Percentiles rank a stretch among this genome's conserved stretches.
Conservation (phyloP, 2,888 invertebrate genomes). For the Troglohyphantes excavatus region DNA sequence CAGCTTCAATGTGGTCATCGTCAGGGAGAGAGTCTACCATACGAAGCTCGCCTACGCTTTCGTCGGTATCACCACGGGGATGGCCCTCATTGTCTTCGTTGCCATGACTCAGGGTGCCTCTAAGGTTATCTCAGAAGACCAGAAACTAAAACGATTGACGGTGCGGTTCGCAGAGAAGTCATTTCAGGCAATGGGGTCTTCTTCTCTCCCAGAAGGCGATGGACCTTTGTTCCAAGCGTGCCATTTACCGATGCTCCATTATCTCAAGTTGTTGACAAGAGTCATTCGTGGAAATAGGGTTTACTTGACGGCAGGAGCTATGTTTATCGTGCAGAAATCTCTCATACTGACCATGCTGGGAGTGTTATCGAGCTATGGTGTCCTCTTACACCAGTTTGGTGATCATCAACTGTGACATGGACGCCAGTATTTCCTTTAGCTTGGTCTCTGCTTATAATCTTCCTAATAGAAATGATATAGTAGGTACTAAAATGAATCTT, state of each 20-base stretch:
- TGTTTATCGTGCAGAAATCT: slow-evolving; percentile 24
- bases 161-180: background rate
- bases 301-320: slow-evolving; percentile 33
- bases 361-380: slow-evolving; percentile 35
- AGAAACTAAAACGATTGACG: background rate
- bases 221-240: background rate
- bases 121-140: background rate
- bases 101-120: slow-evolving; percentile 25
- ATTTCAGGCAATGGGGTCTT: background rate
- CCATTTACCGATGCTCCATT: background rate
- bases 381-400: slow-evolving; percentile 30
- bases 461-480: no score
- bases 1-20: slow-evolving; percentile 36
- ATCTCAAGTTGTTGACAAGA: background rate
- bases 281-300: slow-evolving; percentile 8
- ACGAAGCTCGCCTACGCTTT: background rate
- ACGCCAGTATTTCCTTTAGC: no score
- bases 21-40: slow-evolving; percentile 18
- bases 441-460: no score
- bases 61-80: background rate
- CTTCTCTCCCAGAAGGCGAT: background rate
- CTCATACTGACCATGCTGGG: slow-evolving; percentile 9
- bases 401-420: background rate
- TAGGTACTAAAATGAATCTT: no score
- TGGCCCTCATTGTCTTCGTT: slow-evolving; percentile 33